Percentiles rank a stretch among this genome's conserved stretches.
Evolutionary conservation across 1,140 invertebrate species (phyloP).

Genomic region (Camponotus floridanus): DNA sequence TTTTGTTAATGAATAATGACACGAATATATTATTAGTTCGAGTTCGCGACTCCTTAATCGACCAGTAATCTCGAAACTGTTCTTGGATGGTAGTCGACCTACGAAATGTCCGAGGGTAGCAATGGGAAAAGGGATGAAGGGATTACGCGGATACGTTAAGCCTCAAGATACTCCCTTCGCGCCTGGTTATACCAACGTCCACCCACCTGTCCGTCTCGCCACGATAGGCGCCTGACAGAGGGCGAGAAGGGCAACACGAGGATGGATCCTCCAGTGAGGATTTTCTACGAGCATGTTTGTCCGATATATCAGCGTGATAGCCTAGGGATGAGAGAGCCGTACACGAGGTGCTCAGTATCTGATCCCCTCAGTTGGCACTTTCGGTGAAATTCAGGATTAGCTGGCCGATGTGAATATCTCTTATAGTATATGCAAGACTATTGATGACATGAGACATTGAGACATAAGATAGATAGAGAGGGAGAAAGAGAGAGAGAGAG

Average conservation of each 20-base stretch:
- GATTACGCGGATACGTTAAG: conserved; percentile 82
- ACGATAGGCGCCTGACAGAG: conserved; percentile 70
- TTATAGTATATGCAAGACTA: neutral
- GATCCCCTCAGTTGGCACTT: conserved; percentile 57
- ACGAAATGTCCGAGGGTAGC: conserved; percentile 74
- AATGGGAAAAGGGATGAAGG: conserved; percentile 81
- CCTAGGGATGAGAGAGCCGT: conserved; percentile 64
- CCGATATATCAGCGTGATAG: conserved; percentile 69
- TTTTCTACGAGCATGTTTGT: conserved; percentile 74
- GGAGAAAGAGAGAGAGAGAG: neutral
- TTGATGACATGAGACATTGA: neutral
- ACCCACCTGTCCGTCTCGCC: conserved; percentile 76
- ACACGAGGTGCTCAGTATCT: conserved; percentile 56
- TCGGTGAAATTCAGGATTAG: conserved; percentile 54
- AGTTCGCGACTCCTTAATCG: conserved; percentile 29
- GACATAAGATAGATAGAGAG: too few species aligned
- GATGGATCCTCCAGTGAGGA: conserved; percentile 68
- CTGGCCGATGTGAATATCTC: conserved; percentile 33
- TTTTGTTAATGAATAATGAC: neutral
- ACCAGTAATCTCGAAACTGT: conserved; percentile 44
- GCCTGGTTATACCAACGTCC: conserved; percentile 75
- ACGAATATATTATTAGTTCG: neutral
- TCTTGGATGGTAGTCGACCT: conserved; percentile 52
- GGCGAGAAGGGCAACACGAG: conserved; percentile 51
- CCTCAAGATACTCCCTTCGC: conserved; percentile 77